Percentiles rank a stretch among this genome's conserved stretches.
Evolutionary conservation across 1,140 invertebrate genomes (phyloP).

Genomic region (Heliconius eleuchia): DNA sequence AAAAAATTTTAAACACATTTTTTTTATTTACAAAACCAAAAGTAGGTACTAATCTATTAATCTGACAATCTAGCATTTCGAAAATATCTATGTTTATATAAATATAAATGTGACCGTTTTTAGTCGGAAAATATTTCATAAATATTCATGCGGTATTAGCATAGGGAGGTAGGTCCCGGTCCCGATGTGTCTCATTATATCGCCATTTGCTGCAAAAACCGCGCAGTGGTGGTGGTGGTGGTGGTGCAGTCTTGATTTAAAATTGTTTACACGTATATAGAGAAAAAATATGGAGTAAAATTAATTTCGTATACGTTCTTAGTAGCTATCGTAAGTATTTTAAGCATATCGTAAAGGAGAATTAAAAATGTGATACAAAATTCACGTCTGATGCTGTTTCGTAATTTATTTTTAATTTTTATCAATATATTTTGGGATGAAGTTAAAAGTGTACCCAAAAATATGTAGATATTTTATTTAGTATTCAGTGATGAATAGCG

Average conservation of each 20-base stretch:
- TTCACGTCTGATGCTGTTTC: not conserved
- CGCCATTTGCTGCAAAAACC: constrained; percentile 75
- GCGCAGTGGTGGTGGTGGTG: constrained; percentile 46
- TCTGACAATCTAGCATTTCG: not conserved
- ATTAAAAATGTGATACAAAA: not conserved
- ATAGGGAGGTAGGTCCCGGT: constrained; percentile 57
- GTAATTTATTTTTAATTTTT: not conserved
- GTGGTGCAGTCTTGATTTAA: constrained; percentile 36
- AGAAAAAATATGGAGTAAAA: constrained; percentile 22
- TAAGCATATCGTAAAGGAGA: not conserved
- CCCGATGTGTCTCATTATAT: constrained; percentile 73
- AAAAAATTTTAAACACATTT: no score
- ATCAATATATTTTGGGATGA: not conserved
- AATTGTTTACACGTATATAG: constrained; percentile 39
- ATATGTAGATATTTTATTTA: no score
- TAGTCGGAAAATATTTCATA: constrained; percentile 68
- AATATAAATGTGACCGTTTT: constrained; percentile 60
- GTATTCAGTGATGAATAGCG: no score
- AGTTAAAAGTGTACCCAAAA: not conserved
- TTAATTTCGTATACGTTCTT: constrained; percentile 11
- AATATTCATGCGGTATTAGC: constrained; percentile 79
- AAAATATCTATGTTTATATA: constrained; percentile 25
- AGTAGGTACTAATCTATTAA: not conserved
- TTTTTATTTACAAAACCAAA: no score
- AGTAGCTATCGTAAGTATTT: constrained; percentile 3